Base-by-base conservation (phyloP, 2,797 vertebrate genomes). In the Picus viridis region DNA sequence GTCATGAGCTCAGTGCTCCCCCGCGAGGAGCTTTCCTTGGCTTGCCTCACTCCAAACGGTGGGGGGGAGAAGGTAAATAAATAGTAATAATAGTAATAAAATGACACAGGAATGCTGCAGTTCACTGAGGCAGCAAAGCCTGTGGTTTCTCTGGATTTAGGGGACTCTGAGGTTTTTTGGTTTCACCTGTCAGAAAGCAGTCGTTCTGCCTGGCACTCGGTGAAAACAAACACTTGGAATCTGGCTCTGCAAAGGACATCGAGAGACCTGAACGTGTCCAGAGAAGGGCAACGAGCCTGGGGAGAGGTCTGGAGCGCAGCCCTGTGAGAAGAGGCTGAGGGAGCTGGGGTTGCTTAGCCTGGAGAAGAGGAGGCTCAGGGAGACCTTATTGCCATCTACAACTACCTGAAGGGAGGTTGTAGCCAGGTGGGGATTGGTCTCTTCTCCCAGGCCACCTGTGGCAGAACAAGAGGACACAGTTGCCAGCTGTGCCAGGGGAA, bases 11-110 rank as follows among this genome's bases (percentile, higher is more conserved):
- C 14, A 7, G 56, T 94, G 88, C 88, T 93, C n/a, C 91, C 91
- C 95, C 96, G 91, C 92, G 95, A 94, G 83, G 84, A 93, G 29
- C 79, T 77, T 80, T 94, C 83, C 90, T 94, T 95, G 93, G 76
- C 85, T 89, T 96, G 75, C n/a, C 88, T 95, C 59, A 78, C 92
- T 94, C 85, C 88, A 96, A 96, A 93, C 88, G 75, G 93, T 87
- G 84, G 56, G 7, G 51, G 8, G 41, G 34, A 43, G 62, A 67
- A 83, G 30, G 61, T n/a, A 88, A 91, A 80, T 41, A 26, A 34
- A 67, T 9, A 59, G 62, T 27, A 80, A 59, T 12, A 45, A 26
- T 10, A 59, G 41, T 29, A 62, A 89, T 7, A 90, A 75, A 70
- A 63, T 3, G 7, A 1, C 15, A n/a, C 68, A 68, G 39, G 77